Conservation (phyloP, 2,888 invertebrate species). For the Lagria hirta region DNA sequence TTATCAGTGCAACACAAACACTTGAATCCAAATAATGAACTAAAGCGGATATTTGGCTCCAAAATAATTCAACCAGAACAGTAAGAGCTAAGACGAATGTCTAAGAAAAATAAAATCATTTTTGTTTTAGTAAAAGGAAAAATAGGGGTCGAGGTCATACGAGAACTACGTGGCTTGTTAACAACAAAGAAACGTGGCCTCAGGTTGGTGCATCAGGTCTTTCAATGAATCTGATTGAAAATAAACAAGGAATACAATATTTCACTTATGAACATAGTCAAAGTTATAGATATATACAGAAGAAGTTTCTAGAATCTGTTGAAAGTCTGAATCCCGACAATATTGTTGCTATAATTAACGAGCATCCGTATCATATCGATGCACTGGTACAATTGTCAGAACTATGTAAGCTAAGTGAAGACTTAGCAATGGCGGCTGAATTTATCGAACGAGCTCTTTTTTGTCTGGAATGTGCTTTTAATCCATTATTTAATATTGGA, state of each 20-base stretch:
- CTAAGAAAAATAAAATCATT: too few species aligned
- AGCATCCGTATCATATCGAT: constrained; percentile 79
- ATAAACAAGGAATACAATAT: constrained; percentile 58
- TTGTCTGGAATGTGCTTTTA: constrained; percentile 75
- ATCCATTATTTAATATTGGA: constrained; percentile 76
- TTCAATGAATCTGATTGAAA: constrained; percentile 68
- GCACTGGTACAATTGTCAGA: constrained; percentile 79
- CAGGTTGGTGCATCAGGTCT: constrained; percentile 70
- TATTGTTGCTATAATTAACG: constrained; percentile 71
- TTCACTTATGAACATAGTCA: constrained; percentile 76
- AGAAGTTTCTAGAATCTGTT: constrained; percentile 74
- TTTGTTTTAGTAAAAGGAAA: constrained; percentile 57
- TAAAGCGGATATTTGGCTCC: constrained; percentile 79
- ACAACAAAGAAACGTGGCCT: constrained; percentile 73
- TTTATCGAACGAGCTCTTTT: constrained; percentile 77
- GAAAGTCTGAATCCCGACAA: constrained; percentile 78
- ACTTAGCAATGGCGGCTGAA: constrained; percentile 75
- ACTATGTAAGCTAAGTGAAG: constrained; percentile 76
- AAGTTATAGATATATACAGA: constrained; percentile 73
- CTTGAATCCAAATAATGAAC: constrained; percentile 77
- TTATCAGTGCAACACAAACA: constrained; percentile 69
- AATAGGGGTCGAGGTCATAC: constrained; percentile 60
- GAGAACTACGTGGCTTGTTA: constrained; percentile 68
- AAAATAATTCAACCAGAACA: constrained; percentile 71
- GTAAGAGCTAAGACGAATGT: too few species aligned